Evolutionary conservation across 2,888 invertebrate species (phyloP).

Genomic region (Archips xylosteana): DNA sequence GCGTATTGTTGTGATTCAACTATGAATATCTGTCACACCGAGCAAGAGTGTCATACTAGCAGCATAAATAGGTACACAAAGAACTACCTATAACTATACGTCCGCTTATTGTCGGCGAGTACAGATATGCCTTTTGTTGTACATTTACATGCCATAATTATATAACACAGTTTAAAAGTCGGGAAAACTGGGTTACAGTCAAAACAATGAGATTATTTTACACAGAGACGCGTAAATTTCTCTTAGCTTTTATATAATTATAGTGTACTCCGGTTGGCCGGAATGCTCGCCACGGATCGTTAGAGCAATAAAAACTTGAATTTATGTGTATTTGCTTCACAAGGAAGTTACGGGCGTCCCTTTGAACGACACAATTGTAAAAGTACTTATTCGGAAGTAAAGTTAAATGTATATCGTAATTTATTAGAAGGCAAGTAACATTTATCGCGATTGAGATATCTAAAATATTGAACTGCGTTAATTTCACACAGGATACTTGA

Average conservation of each 20-base stretch:
- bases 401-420: not conserved
- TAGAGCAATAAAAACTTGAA: slow-evolving; percentile 23
- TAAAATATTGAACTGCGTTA: not conserved
- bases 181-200: slow-evolving; percentile 35
- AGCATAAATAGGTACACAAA: not conserved
- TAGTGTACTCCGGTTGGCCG: slow-evolving; percentile 22
- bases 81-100: not conserved
- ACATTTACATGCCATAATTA: slow-evolving; percentile 34
- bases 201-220: slow-evolving; percentile 39
- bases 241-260: slow-evolving; percentile 37
- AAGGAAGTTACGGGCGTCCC: slow-evolving; percentile 21
- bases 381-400: not conserved
- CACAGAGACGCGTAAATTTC: slow-evolving; percentile 36
- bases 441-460: too few relatives aligned
- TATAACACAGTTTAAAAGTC: slow-evolving; percentile 34
- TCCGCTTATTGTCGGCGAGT: not conserved
- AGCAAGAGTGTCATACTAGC: not conserved
- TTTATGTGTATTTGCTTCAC: slow-evolving; percentile 11
- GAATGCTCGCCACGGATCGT: slow-evolving; percentile 14
- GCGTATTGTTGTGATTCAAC: not conserved
- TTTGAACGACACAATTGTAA: slow-evolving; percentile 9
- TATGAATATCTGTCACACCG: not conserved
- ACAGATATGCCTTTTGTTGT: slow-evolving; percentile 2
- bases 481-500: not conserved
- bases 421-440: not conserved